Conservation (phyloP, 2,113 vertebrate genomes). For the Seriola aureovittata region DNA sequence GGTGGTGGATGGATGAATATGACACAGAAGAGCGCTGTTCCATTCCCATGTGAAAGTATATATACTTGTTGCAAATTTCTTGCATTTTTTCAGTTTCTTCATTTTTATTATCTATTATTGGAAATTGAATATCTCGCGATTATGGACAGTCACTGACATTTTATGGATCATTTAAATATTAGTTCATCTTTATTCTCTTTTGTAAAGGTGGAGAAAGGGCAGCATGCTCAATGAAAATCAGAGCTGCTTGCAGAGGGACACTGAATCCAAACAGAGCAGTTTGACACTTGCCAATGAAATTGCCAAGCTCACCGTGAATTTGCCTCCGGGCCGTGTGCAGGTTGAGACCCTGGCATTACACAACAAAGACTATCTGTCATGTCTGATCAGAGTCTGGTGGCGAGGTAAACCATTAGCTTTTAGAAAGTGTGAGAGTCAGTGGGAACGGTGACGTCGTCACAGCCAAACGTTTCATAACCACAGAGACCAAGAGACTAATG, state of each 20-base stretch:
- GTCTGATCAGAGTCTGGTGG: background rate
- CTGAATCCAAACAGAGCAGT: constrained; percentile 6
- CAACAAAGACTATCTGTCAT: constrained; percentile 33
- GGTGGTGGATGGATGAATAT: no score
- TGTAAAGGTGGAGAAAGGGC: background rate
- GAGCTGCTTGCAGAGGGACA: background rate
- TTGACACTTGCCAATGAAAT: constrained; percentile 30
- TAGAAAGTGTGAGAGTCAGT: background rate
- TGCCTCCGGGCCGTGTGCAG: background rate
- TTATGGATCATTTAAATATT: background rate
- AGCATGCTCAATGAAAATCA: no score
- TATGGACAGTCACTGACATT: no score
- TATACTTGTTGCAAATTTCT: no score
- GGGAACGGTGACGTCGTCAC: background rate
- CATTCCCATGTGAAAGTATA: no score
- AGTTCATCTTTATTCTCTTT: background rate
- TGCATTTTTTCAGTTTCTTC: no score
- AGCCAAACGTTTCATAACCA: background rate
- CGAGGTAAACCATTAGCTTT: constrained; percentile 2
- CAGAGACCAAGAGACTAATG: background rate
- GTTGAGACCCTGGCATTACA: constrained; percentile 18
- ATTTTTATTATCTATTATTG: no score
- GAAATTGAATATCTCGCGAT: no score
- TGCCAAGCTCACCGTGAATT: background rate
- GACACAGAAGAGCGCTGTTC: no score